Base-by-base conservation (phyloP, 2,888 invertebrate genomes). In the Panzeria rudis region DNA sequence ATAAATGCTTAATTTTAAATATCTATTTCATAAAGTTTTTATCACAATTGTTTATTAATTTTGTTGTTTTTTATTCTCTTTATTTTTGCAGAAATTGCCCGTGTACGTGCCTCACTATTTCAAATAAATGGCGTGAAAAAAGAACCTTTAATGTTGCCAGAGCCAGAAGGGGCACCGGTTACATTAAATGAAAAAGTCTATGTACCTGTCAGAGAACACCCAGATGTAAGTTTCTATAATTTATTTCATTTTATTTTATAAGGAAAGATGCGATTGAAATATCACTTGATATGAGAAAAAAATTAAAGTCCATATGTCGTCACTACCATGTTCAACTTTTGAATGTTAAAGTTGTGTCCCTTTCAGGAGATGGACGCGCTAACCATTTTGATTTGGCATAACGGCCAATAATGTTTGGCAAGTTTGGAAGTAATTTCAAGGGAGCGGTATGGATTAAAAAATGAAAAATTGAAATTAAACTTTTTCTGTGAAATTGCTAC, bases 121-220 rank as follows among this genome's bases (percentile, higher is more conserved):
- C 99, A 99, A 95, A 98, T 99, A 94, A 98, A 98, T 95, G 99
- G 98, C 90, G 97, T 97, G 87, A 97, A 97, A 93, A 98, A 98
- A 93, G 98, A 98, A 93, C 97, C 98, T 81, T 94, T 98, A 89
- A 94, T 97, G 89, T 94, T 98, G 92, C 98, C 98, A 92, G 98
- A 98, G 91, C 95, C 97, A 86, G 97, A 97, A 90, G 98, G 98
- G 88, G 95, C 96, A 91, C 95, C 97, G 91, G 96, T 97, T 90
- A 97, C 98, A 91, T 95, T 98, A 92, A 98, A 98, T 94, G 99
- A 99, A 94, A 99, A 99, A 95, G 98, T 99, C 91, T 99, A 98
- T 94, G 99, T 99, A 93, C 99, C 99, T 93, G 98, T 98, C 91
- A 99, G 99, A 95, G 99, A 99, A 93, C 98, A 99, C 94, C 99